Base-by-base conservation (phyloP, 2,888 invertebrate species). In the Caenorhabditis becei region DNA sequence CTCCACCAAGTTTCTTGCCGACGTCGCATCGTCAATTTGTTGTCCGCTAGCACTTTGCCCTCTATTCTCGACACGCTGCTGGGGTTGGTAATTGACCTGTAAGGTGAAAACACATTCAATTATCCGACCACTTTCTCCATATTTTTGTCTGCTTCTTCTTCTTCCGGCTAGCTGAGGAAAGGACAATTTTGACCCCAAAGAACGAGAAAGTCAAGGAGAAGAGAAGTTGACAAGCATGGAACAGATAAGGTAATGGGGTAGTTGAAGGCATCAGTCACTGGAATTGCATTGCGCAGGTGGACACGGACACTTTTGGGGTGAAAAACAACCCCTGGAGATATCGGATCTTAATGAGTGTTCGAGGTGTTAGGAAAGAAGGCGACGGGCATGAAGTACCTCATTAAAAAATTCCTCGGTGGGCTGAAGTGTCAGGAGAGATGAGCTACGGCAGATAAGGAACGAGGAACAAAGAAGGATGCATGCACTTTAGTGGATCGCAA, bases 1-100 rank as follows among this genome's bases (percentile, higher is more conserved):
- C 41, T 81, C 80, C 18, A 81, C 80, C 18, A 80, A n/a, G 61
- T 62, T 77, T 4, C 51, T 61, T 20, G 80, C 59, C 4, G 79
- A 66, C 3, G 41, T 58, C 20, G 53, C 66, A 54, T 41, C 35
- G 35, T 18, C 23, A 37, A n/a, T 53, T 58, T 37, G 54, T 41
- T 63, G 41, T 41, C 28, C 14, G 28, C 18, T 44, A 18, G 26
- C 18, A 32, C 53, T 66, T 49, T 47, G 26, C 20, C 26, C 24
- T 26, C 11, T 10, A 18, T 47, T 62, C 47, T 69, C 77, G 69
- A 62, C 37, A 37, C 24, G 62, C 26, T 54, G 26, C 18, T 18
- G 35, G 26, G 23, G 56, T 58, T 71, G 41, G 59, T 53, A 65
- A 70, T 71, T 78, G 70, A 65, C 65, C 70, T 71, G 53, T 58